Evolutionary conservation across 2,113 vertebrate genomes (phyloP), one percentile per base, ranked within the genome.

Genomic region (Phalacrocorax carbo): DNA sequence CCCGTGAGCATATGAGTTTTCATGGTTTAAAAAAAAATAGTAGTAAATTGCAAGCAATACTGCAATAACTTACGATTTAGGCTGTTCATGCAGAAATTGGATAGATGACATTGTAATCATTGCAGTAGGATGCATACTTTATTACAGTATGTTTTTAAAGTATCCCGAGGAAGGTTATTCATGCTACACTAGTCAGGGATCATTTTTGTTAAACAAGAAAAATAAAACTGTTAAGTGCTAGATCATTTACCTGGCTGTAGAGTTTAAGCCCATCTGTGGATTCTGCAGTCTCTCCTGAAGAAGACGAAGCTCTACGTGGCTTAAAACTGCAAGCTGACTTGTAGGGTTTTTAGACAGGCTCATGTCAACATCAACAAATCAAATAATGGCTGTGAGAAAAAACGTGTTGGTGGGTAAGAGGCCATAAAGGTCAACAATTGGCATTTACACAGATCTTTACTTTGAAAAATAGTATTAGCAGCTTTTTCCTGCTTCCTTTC

Each of bases 101-200:
- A 80, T 75, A 78, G 83, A 89, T 95, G 92, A 87, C 93, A 92
- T 46, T 79, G 81, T 89, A 94, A 94, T 96, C 96, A 89, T 94
- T 91, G 88, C 82, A 93, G 88, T 81, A 51, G 83, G 94, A 93
- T 93, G 57, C 27, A 62, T 91, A 13, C 84, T 94, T 95, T 75
- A 94, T 94, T 96, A 69, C 69, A 72, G 69, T 15, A 34, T 89
- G 86, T 38, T 82, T 93, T 88, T 65, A 92, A 81, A 87, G 61
- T 26, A 82, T 94, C 61, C 88, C 0, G 1, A 84, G 86, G 83
- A 91, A 94, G 52, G 83, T 93, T 96, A 82, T 94, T 97, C 70
- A 80, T 89, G 91, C 93, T 93, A 85, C 73, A 60, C 46, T 86
- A 82, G 65, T 48, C 81, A 85, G 88, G 70, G 57, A 61, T 92